Conservation (phyloP, 2,113 vertebrate species). For the Stomatorhinus ivindoensis region DNA sequence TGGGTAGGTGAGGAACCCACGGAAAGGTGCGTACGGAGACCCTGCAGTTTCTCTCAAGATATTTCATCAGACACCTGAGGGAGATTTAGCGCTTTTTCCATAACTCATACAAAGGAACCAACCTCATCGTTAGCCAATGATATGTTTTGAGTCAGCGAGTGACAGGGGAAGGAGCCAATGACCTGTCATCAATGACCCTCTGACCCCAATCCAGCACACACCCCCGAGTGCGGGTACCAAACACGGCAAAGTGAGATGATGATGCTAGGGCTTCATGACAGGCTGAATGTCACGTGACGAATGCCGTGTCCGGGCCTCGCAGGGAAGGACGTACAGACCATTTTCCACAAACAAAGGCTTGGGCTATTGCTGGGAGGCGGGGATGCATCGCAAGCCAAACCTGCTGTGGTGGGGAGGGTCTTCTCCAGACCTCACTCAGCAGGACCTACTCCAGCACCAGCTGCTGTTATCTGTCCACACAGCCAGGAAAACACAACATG, state of each 20-base stretch:
- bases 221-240: neutral
- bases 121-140: neutral
- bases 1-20: neutral
- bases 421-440: neutral
- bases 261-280: neutral
- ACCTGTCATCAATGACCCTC: neutral
- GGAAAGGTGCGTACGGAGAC: neutral
- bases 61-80: neutral
- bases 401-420: neutral
- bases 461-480: neutral
- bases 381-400: neutral
- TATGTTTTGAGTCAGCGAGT: neutral
- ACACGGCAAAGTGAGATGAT: neutral
- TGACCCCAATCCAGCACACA: neutral
- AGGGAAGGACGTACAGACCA: neutral
- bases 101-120: neutral
- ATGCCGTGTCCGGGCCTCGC: neutral
- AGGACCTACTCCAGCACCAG: neutral
- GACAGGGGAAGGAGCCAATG: neutral
- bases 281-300: neutral
- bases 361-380: neutral
- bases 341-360: neutral
- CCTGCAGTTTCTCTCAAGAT: neutral
- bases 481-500: neutral
- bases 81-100: neutral